Evolutionary conservation across 1,140 invertebrate genomes (phyloP).

Genomic region (Carposina sasakii): DNA sequence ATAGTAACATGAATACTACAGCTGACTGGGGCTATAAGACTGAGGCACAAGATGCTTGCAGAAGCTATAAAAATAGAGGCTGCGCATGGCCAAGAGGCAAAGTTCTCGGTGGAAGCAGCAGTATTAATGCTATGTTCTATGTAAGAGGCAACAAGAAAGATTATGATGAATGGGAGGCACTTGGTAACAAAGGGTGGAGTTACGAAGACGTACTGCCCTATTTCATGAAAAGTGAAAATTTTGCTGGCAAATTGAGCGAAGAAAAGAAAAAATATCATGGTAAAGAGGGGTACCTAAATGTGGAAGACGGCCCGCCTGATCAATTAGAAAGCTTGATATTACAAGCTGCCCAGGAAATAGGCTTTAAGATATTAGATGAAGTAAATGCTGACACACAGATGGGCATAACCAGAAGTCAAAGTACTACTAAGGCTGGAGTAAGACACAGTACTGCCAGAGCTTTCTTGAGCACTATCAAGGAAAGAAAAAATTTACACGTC

Average conservation of each 20-base stretch:
- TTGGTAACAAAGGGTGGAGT: constrained; percentile 43
- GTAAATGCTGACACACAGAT: constrained; percentile 60
- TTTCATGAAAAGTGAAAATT: constrained; percentile 69
- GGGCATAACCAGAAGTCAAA: constrained; percentile 41
- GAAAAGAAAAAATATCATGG: constrained; percentile 73
- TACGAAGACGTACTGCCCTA: constrained; percentile 46
- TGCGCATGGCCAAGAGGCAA: constrained; percentile 69
- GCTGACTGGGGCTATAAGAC: constrained; percentile 71
- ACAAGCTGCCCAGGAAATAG: constrained; percentile 80
- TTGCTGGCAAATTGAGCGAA: constrained; percentile 71
- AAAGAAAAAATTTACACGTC: constrained; percentile 78
- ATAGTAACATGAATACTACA: constrained; percentile 33
- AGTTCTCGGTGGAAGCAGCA: constrained; percentile 74
- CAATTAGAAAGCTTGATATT: constrained; percentile 80
- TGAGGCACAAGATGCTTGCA: constrained; percentile 54
- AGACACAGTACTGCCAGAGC: constrained; percentile 43
- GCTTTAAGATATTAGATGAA: constrained; percentile 75
- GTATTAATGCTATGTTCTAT: constrained; percentile 78
- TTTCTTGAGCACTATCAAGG: constrained; percentile 57
- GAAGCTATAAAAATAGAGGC: constrained; percentile 29
- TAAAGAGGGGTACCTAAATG: constrained; percentile 82
- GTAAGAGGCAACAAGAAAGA: constrained; percentile 75
- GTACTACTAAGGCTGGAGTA: constrained; percentile 61
- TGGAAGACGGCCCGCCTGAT: constrained; percentile 81
- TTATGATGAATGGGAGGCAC: constrained; percentile 76